Evolutionary conservation across 1,140 invertebrate species (phyloP).

Genomic region (Macrobrachium nipponense): DNA sequence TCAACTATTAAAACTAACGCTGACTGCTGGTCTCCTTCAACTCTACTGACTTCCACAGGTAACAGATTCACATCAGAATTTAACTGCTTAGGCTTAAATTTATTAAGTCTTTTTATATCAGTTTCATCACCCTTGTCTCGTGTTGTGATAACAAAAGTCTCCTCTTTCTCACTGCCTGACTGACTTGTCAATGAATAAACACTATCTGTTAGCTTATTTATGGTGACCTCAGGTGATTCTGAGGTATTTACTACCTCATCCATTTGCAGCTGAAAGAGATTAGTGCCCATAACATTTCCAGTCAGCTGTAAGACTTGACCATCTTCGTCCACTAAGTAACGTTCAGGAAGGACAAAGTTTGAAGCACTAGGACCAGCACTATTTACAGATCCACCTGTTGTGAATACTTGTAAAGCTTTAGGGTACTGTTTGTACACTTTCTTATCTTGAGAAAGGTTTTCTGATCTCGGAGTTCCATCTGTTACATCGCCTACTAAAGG

Average conservation of each 20-base stretch:
- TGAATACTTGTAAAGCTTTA: slow-evolving; percentile 44
- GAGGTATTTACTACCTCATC: slow-evolving; percentile 6
- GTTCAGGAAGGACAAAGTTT: slow-evolving; percentile 45
- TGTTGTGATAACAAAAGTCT: slow-evolving; percentile 49
- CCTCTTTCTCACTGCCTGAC: slow-evolving; percentile 33
- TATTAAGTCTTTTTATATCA: slow-evolving; percentile 10
- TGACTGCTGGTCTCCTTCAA: slow-evolving; percentile 40
- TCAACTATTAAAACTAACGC: slow-evolving; percentile 49
- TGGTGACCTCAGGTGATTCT: slow-evolving; percentile 41
- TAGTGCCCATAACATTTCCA: slow-evolving; percentile 39
- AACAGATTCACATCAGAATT: slow-evolving; percentile 27
- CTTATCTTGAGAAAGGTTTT: not conserved
- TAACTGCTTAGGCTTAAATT: not conserved
- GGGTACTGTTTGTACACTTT: slow-evolving; percentile 19
- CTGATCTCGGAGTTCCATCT: not conserved
- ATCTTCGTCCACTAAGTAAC: slow-evolving; percentile 39
- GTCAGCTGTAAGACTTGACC: slow-evolving; percentile 37
- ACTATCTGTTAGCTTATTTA: slow-evolving; percentile 46
- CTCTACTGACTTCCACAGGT: not conserved
- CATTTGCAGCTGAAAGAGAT: slow-evolving; percentile 38
- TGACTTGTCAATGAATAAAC: slow-evolving; percentile 53
- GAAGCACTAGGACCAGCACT: slow-evolving; percentile 25
- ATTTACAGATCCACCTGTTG: slow-evolving; percentile 39
- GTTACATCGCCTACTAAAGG: not conserved
- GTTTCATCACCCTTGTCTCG: slow-evolving; percentile 37